Conservation (phyloP, 2,888 invertebrate species). For the Eurytoma adleriae region DNA sequence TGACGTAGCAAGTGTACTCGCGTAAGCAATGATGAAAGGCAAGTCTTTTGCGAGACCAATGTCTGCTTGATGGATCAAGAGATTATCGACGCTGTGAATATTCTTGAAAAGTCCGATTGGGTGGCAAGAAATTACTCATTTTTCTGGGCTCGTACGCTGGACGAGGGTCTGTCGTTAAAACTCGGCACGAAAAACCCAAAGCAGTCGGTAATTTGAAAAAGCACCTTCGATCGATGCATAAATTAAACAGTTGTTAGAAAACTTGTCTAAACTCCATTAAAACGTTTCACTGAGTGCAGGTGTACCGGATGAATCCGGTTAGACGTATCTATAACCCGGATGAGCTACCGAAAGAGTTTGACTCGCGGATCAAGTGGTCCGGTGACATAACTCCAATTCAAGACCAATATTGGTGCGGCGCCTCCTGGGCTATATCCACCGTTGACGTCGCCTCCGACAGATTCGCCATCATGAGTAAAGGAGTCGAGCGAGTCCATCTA, state of each 20-base stretch:
- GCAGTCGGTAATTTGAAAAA: slow-evolving; percentile 73
- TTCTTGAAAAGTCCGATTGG: slow-evolving; percentile 81
- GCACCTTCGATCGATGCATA: too few species aligned
- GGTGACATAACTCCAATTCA: slow-evolving; percentile 83
- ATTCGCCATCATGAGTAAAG: slow-evolving; percentile 90
- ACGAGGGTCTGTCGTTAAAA: slow-evolving; percentile 86
- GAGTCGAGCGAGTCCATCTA: slow-evolving; percentile 83
- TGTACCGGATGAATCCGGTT: slow-evolving; percentile 79
- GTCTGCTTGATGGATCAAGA: slow-evolving; percentile 86
- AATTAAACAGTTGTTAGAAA: too few species aligned
- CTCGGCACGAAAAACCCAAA: slow-evolving; percentile 83
- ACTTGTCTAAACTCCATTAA: background rate
- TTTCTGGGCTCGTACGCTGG: slow-evolving; percentile 90
- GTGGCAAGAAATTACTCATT: slow-evolving; percentile 87
- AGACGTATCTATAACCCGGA: slow-evolving; percentile 79
- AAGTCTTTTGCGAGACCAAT: slow-evolving; percentile 84
- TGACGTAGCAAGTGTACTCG: slow-evolving; percentile 78
- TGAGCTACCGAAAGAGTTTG: slow-evolving; percentile 84
- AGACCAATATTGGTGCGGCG: slow-evolving; percentile 88
- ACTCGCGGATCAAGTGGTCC: slow-evolving; percentile 87
- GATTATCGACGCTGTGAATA: slow-evolving; percentile 83
- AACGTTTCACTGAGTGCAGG: slow-evolving; percentile 58
- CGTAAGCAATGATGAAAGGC: slow-evolving; percentile 67
- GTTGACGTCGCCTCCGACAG: slow-evolving; percentile 89
- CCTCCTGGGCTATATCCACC: slow-evolving; percentile 96